Base-by-base conservation (phyloP, 2,888 invertebrate species). In the Creontiades dilutus region DNA sequence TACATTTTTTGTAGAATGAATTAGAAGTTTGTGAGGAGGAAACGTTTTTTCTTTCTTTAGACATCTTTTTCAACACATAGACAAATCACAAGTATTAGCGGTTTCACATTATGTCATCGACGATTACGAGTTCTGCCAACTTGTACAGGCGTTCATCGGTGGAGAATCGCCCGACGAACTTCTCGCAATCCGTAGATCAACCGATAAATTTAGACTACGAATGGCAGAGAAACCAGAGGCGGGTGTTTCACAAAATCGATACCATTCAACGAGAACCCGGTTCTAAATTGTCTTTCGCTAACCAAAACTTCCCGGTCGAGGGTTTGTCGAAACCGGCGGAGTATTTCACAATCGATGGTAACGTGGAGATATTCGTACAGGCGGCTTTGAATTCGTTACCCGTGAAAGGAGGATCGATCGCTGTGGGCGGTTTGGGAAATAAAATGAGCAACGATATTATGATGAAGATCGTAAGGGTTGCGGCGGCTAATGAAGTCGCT, bases 361-460 rank as follows among this genome's bases (percentile, higher is more conserved):
- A 82, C 81, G 46, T 68, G 23, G 89, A 89, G 23, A 82, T 48
- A 23, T 89, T 89, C 27, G 27, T 46, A 11, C 89, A 89, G 68
- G 81, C 89, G 0, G 89, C 46, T 3, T 12, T 55, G 5, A 37
- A 82, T n/a, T 16, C 23, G 19, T 61, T 89, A 47, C 12, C 82
- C 14, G 48, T 82, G 16, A n/a, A 13, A 7, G n/a, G 13, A 7
- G 13, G 28, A 3, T 16, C 68, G 19, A 84, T 88, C 19, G 76
- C 28, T 11, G 82, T 82, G 27, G 89, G 89, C 11, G 89, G 89
- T 27, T 14, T 88, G 7, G 88, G 88, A 13, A 88, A 88, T 80
- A 2, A 76, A 28, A 48, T 28, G 19, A 82, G 61, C 82, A 89
- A 81, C 27, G n/a, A 82, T n/a, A 81, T 55, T 27, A 46, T 88